Conservation (phyloP, 2,888 invertebrate genomes). For the Drosophila mimica region DNA sequence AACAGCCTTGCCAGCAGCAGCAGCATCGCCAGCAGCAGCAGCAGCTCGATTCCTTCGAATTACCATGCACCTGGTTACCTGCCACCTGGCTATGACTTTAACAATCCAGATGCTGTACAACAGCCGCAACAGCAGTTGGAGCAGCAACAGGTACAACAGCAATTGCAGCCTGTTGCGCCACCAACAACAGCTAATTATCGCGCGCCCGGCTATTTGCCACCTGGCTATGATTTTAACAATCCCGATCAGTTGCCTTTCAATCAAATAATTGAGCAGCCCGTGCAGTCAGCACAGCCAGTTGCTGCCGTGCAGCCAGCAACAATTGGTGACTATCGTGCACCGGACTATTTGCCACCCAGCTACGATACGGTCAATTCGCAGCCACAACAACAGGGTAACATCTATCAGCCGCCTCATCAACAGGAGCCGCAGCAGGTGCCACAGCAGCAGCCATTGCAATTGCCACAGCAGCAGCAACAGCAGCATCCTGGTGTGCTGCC, state of each 20-base stretch:
- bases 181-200: constrained; percentile 22
- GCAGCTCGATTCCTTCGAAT: constrained; percentile 20
- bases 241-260: constrained; percentile 9
- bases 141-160: constrained; percentile 13
- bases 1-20: constrained; percentile 16
- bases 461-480: constrained; percentile 29
- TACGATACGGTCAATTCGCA: constrained; percentile 48
- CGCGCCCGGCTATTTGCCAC: constrained; percentile 67
- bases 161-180: constrained; percentile 1
- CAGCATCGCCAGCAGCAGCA: constrained; percentile 13
- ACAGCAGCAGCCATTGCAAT: constrained; percentile 21
- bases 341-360: constrained; percentile 65
- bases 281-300: constrained; percentile 4
- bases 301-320: constrained; percentile 24
- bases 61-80: constrained; percentile 54
- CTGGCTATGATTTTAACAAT: constrained; percentile 54
- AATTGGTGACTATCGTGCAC: constrained; percentile 43
- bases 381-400: constrained; percentile 12
- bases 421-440: constrained; percentile 20
- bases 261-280: constrained; percentile 22
- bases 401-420: constrained; percentile 28
- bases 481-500: constrained; percentile 59
- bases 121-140: constrained; percentile 14
- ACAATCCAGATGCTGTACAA: constrained; percentile 34
- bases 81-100: constrained; percentile 70